phyloP scores from a whole-genome alignment of 2,888 invertebrate species.

The Heteromyza rotundicornis region DNA sequence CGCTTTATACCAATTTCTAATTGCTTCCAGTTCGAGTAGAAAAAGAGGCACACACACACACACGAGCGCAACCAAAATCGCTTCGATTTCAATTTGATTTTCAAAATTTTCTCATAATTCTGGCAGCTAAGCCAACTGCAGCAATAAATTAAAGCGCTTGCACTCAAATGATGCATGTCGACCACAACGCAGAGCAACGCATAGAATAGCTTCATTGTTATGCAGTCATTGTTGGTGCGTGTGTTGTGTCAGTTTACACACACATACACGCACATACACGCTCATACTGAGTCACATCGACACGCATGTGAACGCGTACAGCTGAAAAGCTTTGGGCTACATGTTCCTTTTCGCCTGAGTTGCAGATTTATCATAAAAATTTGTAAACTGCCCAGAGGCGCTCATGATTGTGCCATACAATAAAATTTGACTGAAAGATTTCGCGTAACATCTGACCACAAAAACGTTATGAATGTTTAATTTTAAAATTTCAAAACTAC shows the following conservation, averaged over 20 bases:
- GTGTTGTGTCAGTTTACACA: no score
- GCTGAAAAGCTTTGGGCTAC: not conserved
- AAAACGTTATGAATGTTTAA: no score
- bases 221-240: no score
- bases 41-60: not conserved
- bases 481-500: no score
- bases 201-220: not conserved
- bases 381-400: no score
- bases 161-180: conserved; percentile 17
- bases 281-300: not conserved
- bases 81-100: not conserved
- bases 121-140: conserved; percentile 15
- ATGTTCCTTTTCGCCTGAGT: no score
- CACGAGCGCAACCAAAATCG: no score
- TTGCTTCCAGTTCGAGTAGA: not conserved
- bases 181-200: not conserved
- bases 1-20: not conserved
- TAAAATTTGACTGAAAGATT: no score
- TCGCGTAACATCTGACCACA: no score
- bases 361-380: no score
- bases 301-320: not conserved
- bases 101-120: conserved; percentile 15
- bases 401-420: no score
- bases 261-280: not conserved
- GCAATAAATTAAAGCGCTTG: conserved; percentile 17